These are phyloP conservation scores for Caenorhabditis zanzibari DNA, from an alignment of 2,888 invertebrate species.

Conservation along the genomic window DNA sequence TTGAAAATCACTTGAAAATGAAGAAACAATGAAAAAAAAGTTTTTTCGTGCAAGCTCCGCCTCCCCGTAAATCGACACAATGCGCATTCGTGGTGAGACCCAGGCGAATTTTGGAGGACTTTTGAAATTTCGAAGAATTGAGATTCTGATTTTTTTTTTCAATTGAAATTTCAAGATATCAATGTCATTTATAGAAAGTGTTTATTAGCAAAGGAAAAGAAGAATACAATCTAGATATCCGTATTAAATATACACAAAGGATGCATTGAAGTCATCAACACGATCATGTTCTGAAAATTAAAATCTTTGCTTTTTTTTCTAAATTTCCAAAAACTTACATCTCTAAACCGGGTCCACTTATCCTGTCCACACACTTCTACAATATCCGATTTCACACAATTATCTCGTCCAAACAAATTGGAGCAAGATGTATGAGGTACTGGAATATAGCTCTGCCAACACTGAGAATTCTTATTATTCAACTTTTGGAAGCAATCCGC, in stretches of 20 bases:
- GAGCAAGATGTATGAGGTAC: slow-evolving; percentile 22
- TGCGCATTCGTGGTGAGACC: too few relatives aligned
- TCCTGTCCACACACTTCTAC: slow-evolving; percentile 19
- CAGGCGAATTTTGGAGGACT: too few relatives aligned
- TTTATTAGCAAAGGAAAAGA: too few relatives aligned
- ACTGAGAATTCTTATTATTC: slow-evolving; percentile 21
- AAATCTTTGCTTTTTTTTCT: too few relatives aligned
- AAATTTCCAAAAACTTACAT: slow-evolving; percentile 17
- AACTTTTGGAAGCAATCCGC: slow-evolving; percentile 10
- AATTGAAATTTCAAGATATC: too few relatives aligned
- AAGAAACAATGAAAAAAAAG: too few relatives aligned
- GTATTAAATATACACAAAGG: not conserved
- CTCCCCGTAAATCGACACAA: too few relatives aligned
- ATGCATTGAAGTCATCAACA: not conserved
- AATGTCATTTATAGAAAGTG: too few relatives aligned
- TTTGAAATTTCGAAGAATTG: too few relatives aligned
- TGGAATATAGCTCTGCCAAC: slow-evolving; percentile 27
- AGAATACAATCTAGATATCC: not conserved
- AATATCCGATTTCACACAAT: slow-evolving; percentile 31
- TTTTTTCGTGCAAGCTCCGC: too few relatives aligned
- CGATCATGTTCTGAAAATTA: slow-evolving; percentile 32
- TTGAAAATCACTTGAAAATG: too few relatives aligned
- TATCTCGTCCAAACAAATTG: slow-evolving; percentile 27
- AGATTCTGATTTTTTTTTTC: too few relatives aligned
- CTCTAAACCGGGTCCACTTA: slow-evolving; percentile 22